Percentiles rank a stretch among this genome's conserved stretches.
phyloP scores from a whole-genome alignment of 2,888 invertebrate genomes.

The Phortica okadai region DNA sequence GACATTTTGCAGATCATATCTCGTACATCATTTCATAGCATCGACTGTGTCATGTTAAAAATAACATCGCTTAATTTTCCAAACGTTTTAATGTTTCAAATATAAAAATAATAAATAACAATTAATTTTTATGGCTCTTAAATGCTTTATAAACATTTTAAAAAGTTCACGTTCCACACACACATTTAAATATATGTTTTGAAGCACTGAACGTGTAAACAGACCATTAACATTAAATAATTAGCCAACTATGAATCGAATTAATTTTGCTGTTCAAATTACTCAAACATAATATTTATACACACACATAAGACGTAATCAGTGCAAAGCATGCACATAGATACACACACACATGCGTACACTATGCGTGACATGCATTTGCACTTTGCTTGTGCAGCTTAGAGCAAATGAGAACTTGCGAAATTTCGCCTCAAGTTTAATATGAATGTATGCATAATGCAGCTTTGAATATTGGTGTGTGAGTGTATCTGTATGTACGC shows the following conservation, averaged over 20 bases:
- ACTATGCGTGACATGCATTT: conserved; percentile 26
- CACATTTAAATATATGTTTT: too few relatives aligned
- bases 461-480: background rate
- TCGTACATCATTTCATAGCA: too few relatives aligned
- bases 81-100: too few relatives aligned
- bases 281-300: conserved; percentile 40
- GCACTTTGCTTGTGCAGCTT: conserved; percentile 13
- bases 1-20: too few relatives aligned
- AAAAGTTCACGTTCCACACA: too few relatives aligned
- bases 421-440: conserved; percentile 14
- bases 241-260: background rate
- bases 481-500: conserved; percentile 10
- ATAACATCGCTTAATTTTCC: too few relatives aligned
- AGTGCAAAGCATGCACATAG: conserved; percentile 4
- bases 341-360: conserved; percentile 7
- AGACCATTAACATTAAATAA: background rate
- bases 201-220: conserved; percentile 2
- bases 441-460: background rate
- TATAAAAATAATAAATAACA: too few relatives aligned
- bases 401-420: background rate
- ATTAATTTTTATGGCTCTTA: too few relatives aligned
- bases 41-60: too few relatives aligned
- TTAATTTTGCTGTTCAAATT: conserved; percentile 49
- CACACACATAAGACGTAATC: conserved; percentile 35
- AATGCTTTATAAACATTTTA: too few relatives aligned